phyloP scores from a whole-genome alignment of 2,888 invertebrate species.

The Microctonus hyperodae region DNA sequence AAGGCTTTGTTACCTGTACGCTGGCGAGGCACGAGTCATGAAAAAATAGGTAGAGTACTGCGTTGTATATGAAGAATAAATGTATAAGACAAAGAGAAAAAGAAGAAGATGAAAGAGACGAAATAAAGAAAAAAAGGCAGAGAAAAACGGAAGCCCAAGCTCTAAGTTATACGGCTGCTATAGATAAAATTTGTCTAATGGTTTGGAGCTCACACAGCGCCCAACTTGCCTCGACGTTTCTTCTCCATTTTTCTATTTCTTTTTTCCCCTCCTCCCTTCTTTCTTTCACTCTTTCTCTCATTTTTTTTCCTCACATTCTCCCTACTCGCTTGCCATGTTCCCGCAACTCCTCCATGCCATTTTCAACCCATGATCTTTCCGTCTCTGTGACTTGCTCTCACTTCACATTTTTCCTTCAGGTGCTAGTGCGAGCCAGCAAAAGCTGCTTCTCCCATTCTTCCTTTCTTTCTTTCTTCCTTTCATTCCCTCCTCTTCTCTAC shows the following conservation, averaged over 20 bases:
- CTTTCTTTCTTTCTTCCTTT: constrained; percentile 34
- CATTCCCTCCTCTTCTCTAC: constrained; percentile 24
- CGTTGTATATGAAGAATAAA: constrained; percentile 19
- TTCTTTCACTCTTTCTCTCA: constrained; percentile 23
- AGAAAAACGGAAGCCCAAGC: constrained; percentile 8
- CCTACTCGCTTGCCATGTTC: constrained; percentile 36
- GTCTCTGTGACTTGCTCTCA: constrained; percentile 16
- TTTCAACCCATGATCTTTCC: constrained; percentile 23
- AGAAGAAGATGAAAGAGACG: constrained; percentile 20
- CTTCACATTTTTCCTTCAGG: constrained; percentile 27
- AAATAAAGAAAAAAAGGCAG: constrained; percentile 18
- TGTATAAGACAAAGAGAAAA: not conserved
- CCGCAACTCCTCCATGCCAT: constrained; percentile 33
- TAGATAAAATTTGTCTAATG: constrained; percentile 61
- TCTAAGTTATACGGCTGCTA: constrained; percentile 46
- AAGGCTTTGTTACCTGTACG: constrained; percentile 16
- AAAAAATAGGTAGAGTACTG: constrained; percentile 18
- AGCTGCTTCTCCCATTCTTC: constrained; percentile 13
- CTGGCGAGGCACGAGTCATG: constrained; percentile 7
- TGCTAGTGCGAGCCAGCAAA: constrained; percentile 6
- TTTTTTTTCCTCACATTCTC: constrained; percentile 18
- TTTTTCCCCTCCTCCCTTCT: constrained; percentile 18
- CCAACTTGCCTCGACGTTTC: constrained; percentile 22
- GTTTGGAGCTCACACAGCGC: constrained; percentile 44
- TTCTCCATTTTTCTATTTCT: constrained; percentile 30